A percentile compares a stretch with the other conserved stretches of the same genome.
Conservation (phyloP, 2,888 invertebrate species). For the Callinectes sapidus region DNA sequence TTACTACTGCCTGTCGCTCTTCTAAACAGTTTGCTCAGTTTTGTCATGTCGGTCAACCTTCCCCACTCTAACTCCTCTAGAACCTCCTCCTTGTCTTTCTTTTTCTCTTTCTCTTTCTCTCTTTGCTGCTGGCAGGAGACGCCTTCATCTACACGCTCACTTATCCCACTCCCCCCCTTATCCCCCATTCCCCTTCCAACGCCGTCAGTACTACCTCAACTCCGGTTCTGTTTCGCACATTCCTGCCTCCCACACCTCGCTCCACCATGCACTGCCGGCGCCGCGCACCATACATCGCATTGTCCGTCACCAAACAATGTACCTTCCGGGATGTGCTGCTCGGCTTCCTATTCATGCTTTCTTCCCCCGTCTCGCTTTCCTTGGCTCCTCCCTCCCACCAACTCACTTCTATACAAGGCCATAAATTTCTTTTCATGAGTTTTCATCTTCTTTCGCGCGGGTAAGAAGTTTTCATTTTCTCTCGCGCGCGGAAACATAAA, state of each 20-base stretch:
- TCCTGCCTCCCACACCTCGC: not conserved
- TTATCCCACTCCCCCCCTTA: not conserved
- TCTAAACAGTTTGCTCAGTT: not conserved
- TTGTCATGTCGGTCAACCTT: not conserved
- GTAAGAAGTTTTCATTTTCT: not conserved
- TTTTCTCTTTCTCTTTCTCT: not conserved
- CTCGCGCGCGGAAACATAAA: not conserved
- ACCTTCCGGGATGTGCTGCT: slow-evolving; percentile 5
- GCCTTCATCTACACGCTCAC: not conserved
- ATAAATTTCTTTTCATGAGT: not conserved
- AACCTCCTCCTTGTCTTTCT: not conserved
- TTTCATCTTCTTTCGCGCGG: not conserved
- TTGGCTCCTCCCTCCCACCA: not conserved
- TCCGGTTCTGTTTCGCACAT: not conserved
- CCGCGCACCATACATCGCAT: slow-evolving; percentile 12
- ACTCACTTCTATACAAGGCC: not conserved
- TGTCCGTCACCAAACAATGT: slow-evolving; percentile 19
- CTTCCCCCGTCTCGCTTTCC: not conserved
- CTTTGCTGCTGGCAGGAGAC: not conserved
- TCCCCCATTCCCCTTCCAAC: not conserved
- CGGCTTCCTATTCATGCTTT: not conserved
- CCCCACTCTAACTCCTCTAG: not conserved
- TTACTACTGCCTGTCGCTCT: not conserved
- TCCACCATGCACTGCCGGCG: slow-evolving; percentile 4
- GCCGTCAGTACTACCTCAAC: not conserved